These are phyloP conservation scores for Calliopum simillimum DNA, from an alignment of 2,888 invertebrate genomes.

Conservation along the genomic window DNA sequence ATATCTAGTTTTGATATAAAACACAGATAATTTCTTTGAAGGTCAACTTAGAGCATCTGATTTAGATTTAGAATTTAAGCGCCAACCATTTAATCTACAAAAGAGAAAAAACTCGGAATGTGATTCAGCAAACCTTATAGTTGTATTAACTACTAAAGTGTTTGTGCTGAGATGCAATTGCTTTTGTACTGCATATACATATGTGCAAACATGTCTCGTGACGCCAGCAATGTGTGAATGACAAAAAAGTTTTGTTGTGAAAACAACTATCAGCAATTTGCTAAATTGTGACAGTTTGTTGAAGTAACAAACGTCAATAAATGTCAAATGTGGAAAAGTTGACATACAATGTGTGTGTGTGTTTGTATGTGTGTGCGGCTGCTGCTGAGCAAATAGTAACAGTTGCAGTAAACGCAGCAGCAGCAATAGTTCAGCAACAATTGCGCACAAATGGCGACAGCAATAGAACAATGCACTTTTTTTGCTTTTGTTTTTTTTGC, in stretches of 20 bases:
- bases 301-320: constrained; percentile 32
- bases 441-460: background rate
- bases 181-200: too few species aligned
- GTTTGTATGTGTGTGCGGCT: too few species aligned
- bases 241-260: constrained; percentile 4
- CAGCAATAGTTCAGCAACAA: constrained; percentile 12
- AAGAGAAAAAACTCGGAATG: too few species aligned
- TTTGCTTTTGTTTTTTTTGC: background rate
- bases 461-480: constrained; percentile 3
- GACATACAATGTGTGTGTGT: constrained; percentile 5
- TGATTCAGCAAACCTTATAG: too few species aligned
- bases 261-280: constrained; percentile 17
- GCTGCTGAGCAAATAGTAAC: constrained; percentile 26
- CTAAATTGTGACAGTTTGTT: constrained; percentile 8
- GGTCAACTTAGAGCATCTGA: too few species aligned
- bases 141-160: too few species aligned
- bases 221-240: background rate
- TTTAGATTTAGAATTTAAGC: too few species aligned
- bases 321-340: constrained; percentile 23
- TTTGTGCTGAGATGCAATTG: too few species aligned
- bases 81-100: too few species aligned
- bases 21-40: too few species aligned
- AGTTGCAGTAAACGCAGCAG: background rate
- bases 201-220: too few species aligned
- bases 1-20: too few species aligned